These are phyloP conservation scores for Boloria euphrosyne DNA, from an alignment of 2,888 invertebrate genomes.

Conservation along the genomic window DNA sequence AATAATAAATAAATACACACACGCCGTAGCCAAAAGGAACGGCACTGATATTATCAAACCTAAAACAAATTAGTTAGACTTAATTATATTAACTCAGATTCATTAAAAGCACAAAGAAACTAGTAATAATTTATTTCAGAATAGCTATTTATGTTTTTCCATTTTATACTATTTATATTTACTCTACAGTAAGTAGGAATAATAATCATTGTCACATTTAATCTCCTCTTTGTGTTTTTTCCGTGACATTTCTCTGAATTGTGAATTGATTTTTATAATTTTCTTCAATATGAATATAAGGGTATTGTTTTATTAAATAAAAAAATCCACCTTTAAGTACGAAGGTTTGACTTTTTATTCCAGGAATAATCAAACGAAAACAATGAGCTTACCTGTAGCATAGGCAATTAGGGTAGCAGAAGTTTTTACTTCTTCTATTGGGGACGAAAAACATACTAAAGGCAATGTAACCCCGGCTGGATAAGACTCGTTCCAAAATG, in stretches of 20 bases:
- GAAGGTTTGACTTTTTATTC: no score
- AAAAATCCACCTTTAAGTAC: no score
- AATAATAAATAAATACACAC: slow-evolving; percentile 74
- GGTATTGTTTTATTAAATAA: no score
- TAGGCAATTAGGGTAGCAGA: slow-evolving; percentile 67
- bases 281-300: no score
- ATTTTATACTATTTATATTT: no score
- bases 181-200: no score
- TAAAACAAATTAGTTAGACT: slow-evolving; percentile 41
- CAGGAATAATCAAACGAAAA: no score
- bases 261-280: no score
- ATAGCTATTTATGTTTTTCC: no score
- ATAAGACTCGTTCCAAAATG: slow-evolving; percentile 71
- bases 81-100: background rate
- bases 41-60: slow-evolving; percentile 79
- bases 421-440: slow-evolving; percentile 60
- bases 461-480: slow-evolving; percentile 77
- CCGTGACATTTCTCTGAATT: no score
- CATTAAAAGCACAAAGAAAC: background rate
- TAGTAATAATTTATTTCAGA: background rate
- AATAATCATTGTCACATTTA: no score
- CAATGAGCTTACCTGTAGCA: slow-evolving; percentile 60
- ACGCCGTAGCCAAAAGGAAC: slow-evolving; percentile 75
- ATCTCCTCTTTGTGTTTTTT: no score
- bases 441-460: slow-evolving; percentile 77